Base-by-base conservation (phyloP, 2,888 invertebrate genomes). In the Dioctria linearis region DNA sequence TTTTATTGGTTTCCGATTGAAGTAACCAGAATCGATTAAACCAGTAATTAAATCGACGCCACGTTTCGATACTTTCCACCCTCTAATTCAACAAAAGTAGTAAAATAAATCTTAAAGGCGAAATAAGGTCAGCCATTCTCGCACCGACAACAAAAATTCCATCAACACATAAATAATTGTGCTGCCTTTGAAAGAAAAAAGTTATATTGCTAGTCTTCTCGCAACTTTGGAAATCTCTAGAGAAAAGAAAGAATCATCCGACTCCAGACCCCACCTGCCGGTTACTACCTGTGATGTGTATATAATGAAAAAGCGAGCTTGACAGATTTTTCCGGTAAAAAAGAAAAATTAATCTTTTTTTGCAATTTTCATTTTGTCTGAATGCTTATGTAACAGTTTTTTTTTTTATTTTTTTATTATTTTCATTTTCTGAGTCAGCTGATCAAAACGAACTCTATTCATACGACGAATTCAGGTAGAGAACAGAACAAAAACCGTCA, bases 151-250 rank as follows among this genome's bases (percentile, higher is more conserved):
- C 25, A 25, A 25, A 25, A 25, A 25, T 25, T 46, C 46, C 8
- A 46, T 46, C 42, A 42, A 13, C 66, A 66, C 42, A 66, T 66
- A 66, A 66, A 66, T 66, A 40, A 66, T 42, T 40, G 40, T 63
- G 25, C 25, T 25, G 66, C 42, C 66, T 66, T 66, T 66, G 66
- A 66, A 66, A 13, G 39, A n/a, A 66, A 66, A 66, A 66, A 66
- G 42, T 66, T 66, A 66, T 40, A 40, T 66, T 66, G 66, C 13
- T 66, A 66, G 66, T 66, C 66, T 42, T 66, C 43, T 66, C 40
- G n/a, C 42, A 66, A 42, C 66, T 66, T 66, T 42, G 43, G 42
- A 66, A 66, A 40, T 42, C 42, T 43, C 42, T 3, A 11, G 40
- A 9, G 65, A 40, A 40, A 39, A 13, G 11, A 9, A 42, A 40